Evolutionary conservation across 2,888 invertebrate species (phyloP), one percentile per base, ranked within the genome.

Genomic region (Ceriagrion tenellum): DNA sequence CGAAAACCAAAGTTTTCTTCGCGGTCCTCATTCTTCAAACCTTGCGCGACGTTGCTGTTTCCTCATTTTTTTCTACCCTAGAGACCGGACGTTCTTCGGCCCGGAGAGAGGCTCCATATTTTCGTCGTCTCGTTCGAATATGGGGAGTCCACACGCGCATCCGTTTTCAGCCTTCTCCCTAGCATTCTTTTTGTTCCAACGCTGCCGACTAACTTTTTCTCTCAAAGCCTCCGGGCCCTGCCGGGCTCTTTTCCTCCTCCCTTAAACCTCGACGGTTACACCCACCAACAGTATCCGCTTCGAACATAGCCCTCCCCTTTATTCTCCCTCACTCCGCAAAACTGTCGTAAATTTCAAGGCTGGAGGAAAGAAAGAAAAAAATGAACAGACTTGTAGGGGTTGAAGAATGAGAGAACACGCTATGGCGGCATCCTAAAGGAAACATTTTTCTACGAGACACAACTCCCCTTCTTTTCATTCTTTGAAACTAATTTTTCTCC

Each of bases 261-360:
- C 10, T 35, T 16, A 13, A 47, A 81, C 4, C 16, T 81, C 35
- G 18, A 81, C 16, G 81, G 81, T 35, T 81, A 35, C 35, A 16
- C 30, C 35, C 81, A 13, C 81, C 23, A 23, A 59, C 59, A 59
- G 47, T 8, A 47, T 47, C 59, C 20, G 59, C 69, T 12, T 69
- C 59, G n/a, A 23, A 69, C 26, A 23, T n/a, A 69, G 26, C 26
- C 16, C 16, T 69, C 69, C 69, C n/a, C 10, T n/a, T 1, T 47
- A 6, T 81, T 35, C 16, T 81, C 81, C 35, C 16, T 16, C 35
- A 13, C 81, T 13, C 81, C 13, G 26, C 30, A 81, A 81, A n/a
- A 81, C 30, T 81, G 81, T 81, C 81, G 81, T 81, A 81, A 81
- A 81, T 81, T 35, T 81, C 81, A 81, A 81, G 81, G 81, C 30